phyloP scores from a whole-genome alignment of 2,888 invertebrate species.

The Chymomyza fuscimana region DNA sequence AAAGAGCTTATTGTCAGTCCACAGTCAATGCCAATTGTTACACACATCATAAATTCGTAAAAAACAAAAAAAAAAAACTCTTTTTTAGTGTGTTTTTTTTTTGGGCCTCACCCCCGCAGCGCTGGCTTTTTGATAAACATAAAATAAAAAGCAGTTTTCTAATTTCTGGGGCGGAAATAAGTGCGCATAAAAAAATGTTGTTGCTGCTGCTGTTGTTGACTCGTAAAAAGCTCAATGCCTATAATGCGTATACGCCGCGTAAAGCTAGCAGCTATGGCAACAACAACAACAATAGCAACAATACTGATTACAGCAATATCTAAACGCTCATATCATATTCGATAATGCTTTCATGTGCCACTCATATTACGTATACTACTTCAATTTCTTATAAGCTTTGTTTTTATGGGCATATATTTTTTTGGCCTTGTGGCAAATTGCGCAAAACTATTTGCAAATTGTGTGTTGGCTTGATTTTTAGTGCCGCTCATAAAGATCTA shows the following conservation, averaged over 20 bases:
- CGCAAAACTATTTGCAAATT: constrained; percentile 43
- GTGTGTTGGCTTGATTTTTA: constrained; percentile 39
- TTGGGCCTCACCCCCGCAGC: constrained; percentile 16
- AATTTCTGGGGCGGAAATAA: constrained; percentile 76
- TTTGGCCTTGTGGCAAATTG: constrained; percentile 27
- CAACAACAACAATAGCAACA: constrained; percentile 22
- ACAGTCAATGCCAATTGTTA: constrained; percentile 56
- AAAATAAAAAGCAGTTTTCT: constrained; percentile 56
- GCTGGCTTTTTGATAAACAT: neutral
- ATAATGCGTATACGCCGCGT: constrained; percentile 8
- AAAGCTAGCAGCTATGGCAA: neutral
- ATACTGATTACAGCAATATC: constrained; percentile 19
- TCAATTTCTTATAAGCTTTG: constrained; percentile 18
- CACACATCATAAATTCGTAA: constrained; percentile 70
- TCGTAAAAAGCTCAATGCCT: constrained; percentile 48
- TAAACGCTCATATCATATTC: constrained; percentile 51
- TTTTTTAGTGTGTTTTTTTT: constrained; percentile 51
- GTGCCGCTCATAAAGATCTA: constrained; percentile 7
- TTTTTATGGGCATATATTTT: constrained; percentile 44
- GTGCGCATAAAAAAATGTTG: constrained; percentile 68
- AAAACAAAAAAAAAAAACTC: constrained; percentile 6
- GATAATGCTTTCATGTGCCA: constrained; percentile 59
- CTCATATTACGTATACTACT: constrained; percentile 13
- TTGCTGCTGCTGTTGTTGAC: constrained; percentile 40
- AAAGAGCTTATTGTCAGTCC: neutral